A percentile compares a stretch with the other conserved stretches of the same genome.
These are phyloP conservation scores for Nymphicus hollandicus DNA, from an alignment of 2,113 vertebrate species.

Conservation along the genomic window DNA sequence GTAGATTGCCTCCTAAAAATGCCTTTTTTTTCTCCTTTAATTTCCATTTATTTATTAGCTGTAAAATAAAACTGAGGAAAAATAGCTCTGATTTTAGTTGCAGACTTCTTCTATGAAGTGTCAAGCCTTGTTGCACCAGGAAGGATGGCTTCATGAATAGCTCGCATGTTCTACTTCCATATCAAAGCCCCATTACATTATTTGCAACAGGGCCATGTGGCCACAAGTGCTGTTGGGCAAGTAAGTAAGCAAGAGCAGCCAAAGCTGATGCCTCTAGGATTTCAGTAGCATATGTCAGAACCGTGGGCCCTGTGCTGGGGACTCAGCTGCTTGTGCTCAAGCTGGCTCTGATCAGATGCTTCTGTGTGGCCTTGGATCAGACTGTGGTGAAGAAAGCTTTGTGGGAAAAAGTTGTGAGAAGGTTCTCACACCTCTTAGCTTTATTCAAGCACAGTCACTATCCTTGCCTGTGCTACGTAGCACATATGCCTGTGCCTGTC, in stretches of 20 bases:
- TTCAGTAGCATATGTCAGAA: neutral
- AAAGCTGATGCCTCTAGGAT: neutral
- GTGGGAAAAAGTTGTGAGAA: neutral
- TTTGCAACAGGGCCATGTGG: neutral
- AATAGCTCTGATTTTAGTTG: neutral
- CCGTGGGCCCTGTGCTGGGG: neutral
- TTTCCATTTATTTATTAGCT: neutral
- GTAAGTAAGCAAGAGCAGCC: neutral
- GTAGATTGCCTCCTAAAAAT: neutral
- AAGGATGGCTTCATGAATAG: neutral
- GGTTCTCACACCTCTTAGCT: neutral
- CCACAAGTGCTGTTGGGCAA: neutral
- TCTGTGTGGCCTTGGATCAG: neutral
- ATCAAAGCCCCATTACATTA: neutral
- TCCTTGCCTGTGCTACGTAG: rapidly evolving
- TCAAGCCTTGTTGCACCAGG: neutral
- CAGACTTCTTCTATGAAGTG: neutral
- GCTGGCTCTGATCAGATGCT: rapidly evolving
- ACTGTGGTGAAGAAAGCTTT: neutral
- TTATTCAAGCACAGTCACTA: neutral
- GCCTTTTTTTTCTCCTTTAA: neutral
- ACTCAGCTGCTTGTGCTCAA: neutral
- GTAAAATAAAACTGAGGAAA: neutral
- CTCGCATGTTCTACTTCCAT: neutral
- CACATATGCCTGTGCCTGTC: neutral